Base-by-base conservation (phyloP, 1,140 invertebrate genomes). In the Gonioctena quinquepunctata region DNA sequence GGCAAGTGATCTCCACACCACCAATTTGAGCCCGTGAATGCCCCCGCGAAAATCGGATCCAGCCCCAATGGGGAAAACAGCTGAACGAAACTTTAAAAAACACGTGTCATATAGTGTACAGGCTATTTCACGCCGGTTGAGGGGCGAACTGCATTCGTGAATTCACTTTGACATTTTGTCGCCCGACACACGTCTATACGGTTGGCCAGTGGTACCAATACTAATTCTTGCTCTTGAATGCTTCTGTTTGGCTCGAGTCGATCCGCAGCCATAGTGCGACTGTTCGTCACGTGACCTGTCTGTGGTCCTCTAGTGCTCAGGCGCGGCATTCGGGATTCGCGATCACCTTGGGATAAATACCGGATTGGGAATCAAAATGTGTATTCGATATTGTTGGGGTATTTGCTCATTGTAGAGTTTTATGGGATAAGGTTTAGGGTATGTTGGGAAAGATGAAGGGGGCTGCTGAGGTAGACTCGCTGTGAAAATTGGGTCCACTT, bases 261-360 rank as follows among this genome's bases (percentile, higher is more conserved):
- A 16, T 22, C 33, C 18, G 73, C 74, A 73, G 80, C 73, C 78
- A 78, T 79, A 80, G 74, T 81, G 80, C 80, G 80, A 76, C 79
- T 69, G 75, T 79, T 75, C 74, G 69, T 81, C 80, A 81, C 79
- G 79, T 81, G 80, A 80, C 76, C 65, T 68, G 48, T 27, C 33
- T 7, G 19, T 66, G 66, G 25, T 68, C 8, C 19, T 68, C 27
- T 57, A 68, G 18, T 59, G 54, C 57, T 11, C 66, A 61, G 54
- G 66, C 54, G 66, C 66, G 19, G 11, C 52, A 25, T 11, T 19
- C n/a, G 23, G 33, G 50, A 66, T 27, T 16, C 22, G 49, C 25
- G 63, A 52, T 66, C 21, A 22, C 21, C 26, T 22, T 4, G 16
- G 60, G 26, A 62, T 62, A 54, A 66, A 66, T 52, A 50, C 42